These are phyloP conservation scores for Melipona quadrifasciata DNA, from an alignment of 1,140 invertebrate species.

Conservation along the genomic window DNA sequence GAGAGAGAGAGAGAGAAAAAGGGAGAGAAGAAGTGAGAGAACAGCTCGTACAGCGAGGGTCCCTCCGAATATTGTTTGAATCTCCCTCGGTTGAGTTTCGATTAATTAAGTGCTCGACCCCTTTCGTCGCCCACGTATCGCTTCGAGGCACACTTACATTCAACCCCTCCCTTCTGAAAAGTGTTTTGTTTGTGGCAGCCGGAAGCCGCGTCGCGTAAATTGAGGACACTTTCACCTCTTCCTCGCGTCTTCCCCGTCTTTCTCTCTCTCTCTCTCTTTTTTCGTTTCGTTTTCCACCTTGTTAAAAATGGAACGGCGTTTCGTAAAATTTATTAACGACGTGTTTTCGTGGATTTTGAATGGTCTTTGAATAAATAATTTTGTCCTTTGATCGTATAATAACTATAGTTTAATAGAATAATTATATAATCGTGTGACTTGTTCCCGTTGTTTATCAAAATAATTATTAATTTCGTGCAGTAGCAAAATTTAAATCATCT, in stretches of 20 bases:
- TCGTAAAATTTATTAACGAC: too few relatives aligned
- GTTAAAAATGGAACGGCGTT: background rate
- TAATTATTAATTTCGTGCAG: too few relatives aligned
- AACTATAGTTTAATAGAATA: too few relatives aligned
- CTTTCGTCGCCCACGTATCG: constrained; percentile 36
- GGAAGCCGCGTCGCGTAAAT: constrained; percentile 40
- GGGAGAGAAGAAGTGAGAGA: background rate
- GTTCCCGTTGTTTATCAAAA: too few relatives aligned
- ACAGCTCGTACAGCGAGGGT: background rate
- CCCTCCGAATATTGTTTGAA: constrained; percentile 32
- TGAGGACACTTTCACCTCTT: constrained; percentile 13
- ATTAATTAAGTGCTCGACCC: constrained; percentile 60
- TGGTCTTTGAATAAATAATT: too few relatives aligned
- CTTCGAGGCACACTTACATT: constrained; percentile 36
- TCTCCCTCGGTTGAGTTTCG: constrained; percentile 43
- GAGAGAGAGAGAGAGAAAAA: background rate
- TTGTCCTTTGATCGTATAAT: too few relatives aligned
- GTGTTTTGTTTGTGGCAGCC: constrained; percentile 46
- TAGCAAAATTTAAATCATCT: too few relatives aligned
- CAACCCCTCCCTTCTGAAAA: constrained; percentile 29
- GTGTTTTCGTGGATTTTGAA: too few relatives aligned
- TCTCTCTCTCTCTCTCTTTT: too few relatives aligned
- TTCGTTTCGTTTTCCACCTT: background rate
- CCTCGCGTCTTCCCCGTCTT: background rate
- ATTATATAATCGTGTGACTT: too few relatives aligned